These are phyloP conservation scores for Oasisia sp. DNA, from an alignment of 2,888 invertebrate genomes.

Conservation along the genomic window DNA sequence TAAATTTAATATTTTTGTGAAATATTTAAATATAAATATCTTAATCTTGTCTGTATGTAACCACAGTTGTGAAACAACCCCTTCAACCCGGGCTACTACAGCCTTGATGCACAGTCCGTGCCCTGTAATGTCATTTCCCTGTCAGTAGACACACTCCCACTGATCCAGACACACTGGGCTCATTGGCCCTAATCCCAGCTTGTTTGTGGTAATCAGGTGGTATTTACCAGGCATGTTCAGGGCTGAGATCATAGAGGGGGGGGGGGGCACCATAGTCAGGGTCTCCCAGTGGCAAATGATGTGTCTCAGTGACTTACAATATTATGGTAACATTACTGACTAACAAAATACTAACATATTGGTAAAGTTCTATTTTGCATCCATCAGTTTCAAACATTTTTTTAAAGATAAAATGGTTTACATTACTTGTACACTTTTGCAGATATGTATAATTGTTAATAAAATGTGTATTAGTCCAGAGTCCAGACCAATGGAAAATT, in stretches of 20 bases:
- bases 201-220: constrained; percentile 25
- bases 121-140: constrained; percentile 18
- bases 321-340: neutral
- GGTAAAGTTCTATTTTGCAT: neutral
- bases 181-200: neutral
- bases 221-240: constrained; percentile 20
- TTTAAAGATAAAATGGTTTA: neutral
- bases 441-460: constrained; percentile 14
- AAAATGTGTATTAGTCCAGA: neutral
- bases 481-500: neutral
- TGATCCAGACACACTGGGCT: constrained; percentile 7
- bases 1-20: neutral
- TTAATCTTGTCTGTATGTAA: constrained; percentile 17
- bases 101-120: constrained; percentile 19
- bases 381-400: neutral
- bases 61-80: constrained; percentile 21
- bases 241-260: neutral
- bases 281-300: neutral
- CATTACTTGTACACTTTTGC: neutral
- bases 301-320: neutral
- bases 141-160: neutral
- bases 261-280: neutral
- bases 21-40: neutral
- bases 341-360: neutral
- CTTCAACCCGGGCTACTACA: neutral